A percentile compares a stretch with the other conserved stretches of the same genome.
These are phyloP conservation scores for Epirrhoe tristata DNA, from an alignment of 2,888 invertebrate genomes.

Conservation along the genomic window DNA sequence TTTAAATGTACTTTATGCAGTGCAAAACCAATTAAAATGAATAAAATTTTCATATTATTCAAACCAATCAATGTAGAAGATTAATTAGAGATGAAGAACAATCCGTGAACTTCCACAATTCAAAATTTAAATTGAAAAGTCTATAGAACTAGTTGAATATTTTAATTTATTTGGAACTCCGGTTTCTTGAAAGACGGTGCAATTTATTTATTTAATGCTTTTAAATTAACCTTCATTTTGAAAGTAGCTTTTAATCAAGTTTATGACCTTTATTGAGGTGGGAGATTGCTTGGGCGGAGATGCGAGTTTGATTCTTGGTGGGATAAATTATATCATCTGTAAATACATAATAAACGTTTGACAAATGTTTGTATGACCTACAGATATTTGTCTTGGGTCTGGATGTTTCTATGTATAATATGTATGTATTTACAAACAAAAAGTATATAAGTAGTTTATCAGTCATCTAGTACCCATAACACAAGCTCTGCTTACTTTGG, in stretches of 20 bases:
- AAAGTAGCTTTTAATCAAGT: neutral
- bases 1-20: no score
- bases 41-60: neutral
- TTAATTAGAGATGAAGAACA: slow-evolving; percentile 5
- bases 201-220: neutral
- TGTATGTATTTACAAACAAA: no score
- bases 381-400: no score
- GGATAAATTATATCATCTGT: no score
- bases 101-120: slow-evolving; percentile 14
- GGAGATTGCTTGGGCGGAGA: no score
- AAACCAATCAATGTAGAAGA: slow-evolving; percentile 7
- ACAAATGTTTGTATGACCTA: no score
- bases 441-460: no score
- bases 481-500: no score
- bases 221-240: neutral
- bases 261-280: neutral
- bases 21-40: neutral
- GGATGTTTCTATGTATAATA: no score
- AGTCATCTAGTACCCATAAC: no score
- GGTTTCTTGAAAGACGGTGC: neutral
- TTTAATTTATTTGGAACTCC: slow-evolving; percentile 12
- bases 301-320: no score
- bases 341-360: no score
- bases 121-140: slow-evolving; percentile 20
- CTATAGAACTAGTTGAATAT: slow-evolving; percentile 18